phyloP scores from a whole-genome alignment of 2,113 vertebrate genomes.

The Acrocephalus arundinaceus region DNA sequence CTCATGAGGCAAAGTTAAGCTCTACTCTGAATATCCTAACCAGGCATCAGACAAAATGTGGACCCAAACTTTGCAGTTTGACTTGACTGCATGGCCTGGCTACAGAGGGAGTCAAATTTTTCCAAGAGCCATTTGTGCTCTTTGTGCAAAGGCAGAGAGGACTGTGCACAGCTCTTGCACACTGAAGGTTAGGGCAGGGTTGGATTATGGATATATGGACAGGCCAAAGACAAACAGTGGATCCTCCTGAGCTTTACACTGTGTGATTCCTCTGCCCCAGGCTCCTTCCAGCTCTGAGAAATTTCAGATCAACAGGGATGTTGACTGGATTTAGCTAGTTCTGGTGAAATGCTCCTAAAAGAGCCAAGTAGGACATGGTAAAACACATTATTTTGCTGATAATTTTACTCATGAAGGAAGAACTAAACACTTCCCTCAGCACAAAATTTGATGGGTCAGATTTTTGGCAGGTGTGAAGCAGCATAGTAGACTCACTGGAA shows the following conservation, averaged over 20 bases:
- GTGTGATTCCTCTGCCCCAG: neutral
- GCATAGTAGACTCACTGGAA: neutral
- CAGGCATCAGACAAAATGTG: neutral
- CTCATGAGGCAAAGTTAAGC: neutral
- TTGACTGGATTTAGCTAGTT: neutral
- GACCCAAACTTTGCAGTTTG: neutral
- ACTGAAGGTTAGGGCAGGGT: neutral
- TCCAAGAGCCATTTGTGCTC: neutral
- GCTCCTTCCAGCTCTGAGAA: neutral
- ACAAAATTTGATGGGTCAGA: neutral
- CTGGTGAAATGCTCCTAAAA: neutral
- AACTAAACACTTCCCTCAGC: neutral
- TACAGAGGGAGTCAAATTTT: neutral
- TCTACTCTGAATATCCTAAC: neutral
- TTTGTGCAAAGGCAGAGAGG: fast-evolving
- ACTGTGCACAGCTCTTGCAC: neutral
- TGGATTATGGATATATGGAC: neutral
- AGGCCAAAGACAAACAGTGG: neutral
- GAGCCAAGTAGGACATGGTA: neutral
- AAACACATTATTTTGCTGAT: neutral
- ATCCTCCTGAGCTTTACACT: neutral
- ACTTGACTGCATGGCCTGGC: neutral
- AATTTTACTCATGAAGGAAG: neutral
- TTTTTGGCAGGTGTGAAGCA: neutral
- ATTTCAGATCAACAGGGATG: neutral